A percentile compares a stretch with the other conserved stretches of the same genome.
Conservation (phyloP, 2,797 vertebrate genomes). For the Hypotaenidia okinawae region DNA sequence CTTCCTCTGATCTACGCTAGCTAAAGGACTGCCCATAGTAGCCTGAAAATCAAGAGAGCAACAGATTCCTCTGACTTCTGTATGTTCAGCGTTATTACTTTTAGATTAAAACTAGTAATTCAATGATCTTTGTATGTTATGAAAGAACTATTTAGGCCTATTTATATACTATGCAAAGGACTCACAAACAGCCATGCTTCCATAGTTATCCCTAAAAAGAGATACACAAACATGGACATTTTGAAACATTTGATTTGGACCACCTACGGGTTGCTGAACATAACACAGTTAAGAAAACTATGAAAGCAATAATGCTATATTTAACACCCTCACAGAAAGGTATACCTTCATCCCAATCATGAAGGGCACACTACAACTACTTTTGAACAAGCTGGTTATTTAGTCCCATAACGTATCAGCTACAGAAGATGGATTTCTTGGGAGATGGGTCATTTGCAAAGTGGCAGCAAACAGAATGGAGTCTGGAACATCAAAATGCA, state of each 20-base stretch:
- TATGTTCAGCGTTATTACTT: background rate
- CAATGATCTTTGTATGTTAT: background rate
- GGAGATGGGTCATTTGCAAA: background rate
- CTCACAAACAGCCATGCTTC: background rate
- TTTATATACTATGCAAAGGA: background rate
- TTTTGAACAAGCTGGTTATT: background rate
- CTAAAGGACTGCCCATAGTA: background rate
- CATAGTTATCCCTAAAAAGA: background rate
- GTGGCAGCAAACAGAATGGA: background rate
- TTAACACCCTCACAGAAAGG: background rate
- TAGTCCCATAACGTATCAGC: background rate
- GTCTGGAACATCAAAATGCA: background rate
- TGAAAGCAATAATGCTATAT: background rate
- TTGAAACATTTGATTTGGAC: background rate
- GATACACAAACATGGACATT: fast-evolving
- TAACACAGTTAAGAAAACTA: background rate
- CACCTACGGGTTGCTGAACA: background rate
- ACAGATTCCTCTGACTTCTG: background rate
- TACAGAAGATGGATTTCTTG: background rate
- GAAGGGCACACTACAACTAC: background rate
- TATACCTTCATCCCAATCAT: background rate
- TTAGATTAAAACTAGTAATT: background rate
- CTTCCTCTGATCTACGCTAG: background rate
- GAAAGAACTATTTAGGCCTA: background rate
- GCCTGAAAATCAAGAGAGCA: background rate